A percentile compares a stretch with the other conserved stretches of the same genome.
phyloP scores from a whole-genome alignment of 2,888 invertebrate genomes.

The Amblyteles armatorius region DNA sequence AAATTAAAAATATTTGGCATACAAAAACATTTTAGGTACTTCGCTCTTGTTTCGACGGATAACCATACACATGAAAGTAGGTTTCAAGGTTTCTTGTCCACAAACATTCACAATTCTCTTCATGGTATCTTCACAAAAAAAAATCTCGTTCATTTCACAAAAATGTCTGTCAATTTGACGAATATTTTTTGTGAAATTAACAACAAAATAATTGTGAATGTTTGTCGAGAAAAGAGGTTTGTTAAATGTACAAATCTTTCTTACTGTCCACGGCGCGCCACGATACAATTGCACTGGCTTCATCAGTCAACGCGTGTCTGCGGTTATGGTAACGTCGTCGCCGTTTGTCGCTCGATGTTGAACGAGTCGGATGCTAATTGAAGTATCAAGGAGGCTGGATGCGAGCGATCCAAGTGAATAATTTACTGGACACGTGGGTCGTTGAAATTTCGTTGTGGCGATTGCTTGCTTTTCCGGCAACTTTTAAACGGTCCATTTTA shows the following conservation, averaged over 20 bases:
- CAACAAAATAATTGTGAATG: too few species aligned
- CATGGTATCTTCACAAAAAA: too few species aligned
- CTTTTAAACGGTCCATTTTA: neutral
- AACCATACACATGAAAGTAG: too few species aligned
- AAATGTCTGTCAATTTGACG: too few species aligned
- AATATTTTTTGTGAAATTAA: too few species aligned
- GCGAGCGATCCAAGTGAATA: constrained; percentile 49
- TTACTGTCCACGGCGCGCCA: neutral
- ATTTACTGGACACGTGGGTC: constrained; percentile 47
- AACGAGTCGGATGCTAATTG: constrained; percentile 54
- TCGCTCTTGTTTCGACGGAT: neutral
- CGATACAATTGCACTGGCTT: neutral
- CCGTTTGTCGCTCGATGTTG: constrained; percentile 9
- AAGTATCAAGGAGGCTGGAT: constrained; percentile 43
- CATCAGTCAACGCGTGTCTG: neutral
- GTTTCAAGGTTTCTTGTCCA: too few species aligned
- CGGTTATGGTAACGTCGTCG: neutral
- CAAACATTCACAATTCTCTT: too few species aligned
- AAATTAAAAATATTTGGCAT: too few species aligned
- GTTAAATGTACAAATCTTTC: too few species aligned
- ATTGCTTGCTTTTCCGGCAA: constrained; percentile 45
- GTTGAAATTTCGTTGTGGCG: constrained; percentile 33
- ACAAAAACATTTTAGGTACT: too few species aligned
- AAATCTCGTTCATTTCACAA: too few species aligned
- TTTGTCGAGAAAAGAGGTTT: too few species aligned